Conservation (phyloP, 2,888 invertebrate species). For the Agrypnus murinus region DNA sequence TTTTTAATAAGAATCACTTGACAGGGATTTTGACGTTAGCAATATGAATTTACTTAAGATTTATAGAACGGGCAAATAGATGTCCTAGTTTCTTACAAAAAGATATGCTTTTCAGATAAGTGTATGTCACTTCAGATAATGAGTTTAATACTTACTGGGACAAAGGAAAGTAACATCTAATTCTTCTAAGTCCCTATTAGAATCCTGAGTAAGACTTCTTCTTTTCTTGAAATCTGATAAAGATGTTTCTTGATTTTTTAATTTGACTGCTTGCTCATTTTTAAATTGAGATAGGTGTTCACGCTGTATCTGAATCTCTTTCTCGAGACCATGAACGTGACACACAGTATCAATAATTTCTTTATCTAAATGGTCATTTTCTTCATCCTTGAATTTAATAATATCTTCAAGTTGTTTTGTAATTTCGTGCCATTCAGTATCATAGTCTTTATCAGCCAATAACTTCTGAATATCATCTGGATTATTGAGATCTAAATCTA, state of each 20-base stretch:
- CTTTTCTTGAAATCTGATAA: background rate
- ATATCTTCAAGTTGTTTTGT: background rate
- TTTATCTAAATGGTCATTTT: background rate
- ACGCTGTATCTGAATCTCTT: background rate
- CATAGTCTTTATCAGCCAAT: background rate
- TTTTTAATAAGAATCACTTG: no score
- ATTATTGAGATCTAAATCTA: no score
- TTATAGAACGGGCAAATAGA: background rate
- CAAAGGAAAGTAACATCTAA: background rate
- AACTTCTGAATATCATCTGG: no score
- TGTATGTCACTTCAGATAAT: background rate
- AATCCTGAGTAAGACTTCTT: constrained; percentile 9
- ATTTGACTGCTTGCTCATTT: background rate
- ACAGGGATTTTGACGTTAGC: background rate
- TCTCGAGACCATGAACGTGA: background rate
- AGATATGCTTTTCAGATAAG: background rate
- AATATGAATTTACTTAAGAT: background rate
- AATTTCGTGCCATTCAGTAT: background rate
- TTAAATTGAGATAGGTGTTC: background rate
- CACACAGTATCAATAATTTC: background rate
- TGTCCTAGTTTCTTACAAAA: background rate
- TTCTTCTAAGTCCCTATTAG: background rate
- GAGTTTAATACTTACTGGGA: background rate
- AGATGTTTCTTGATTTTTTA: background rate
- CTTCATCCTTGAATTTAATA: background rate